Conservation (phyloP, 2,113 vertebrate species). For the Crotalus horridus region DNA sequence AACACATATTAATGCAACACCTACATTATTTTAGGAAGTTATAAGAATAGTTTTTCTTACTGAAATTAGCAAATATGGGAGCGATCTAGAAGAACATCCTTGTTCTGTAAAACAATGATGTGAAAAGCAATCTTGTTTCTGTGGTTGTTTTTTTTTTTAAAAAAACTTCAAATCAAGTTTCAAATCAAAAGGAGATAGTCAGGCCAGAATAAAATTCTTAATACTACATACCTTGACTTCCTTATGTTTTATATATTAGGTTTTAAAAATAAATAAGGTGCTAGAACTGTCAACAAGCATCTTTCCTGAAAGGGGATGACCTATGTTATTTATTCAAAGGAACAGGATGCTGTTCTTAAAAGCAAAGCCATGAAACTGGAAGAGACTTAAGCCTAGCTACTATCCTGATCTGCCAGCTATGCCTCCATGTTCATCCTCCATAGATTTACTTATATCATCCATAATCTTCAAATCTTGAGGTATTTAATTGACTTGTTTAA, state of each 20-base stretch:
- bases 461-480: background rate
- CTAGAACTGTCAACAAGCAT: conserved; percentile 41
- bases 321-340: conserved; percentile 23
- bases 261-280: conserved; percentile 51
- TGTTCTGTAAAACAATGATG: background rate
- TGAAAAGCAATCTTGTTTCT: background rate
- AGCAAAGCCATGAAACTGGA: background rate
- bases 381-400: background rate
- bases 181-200: background rate
- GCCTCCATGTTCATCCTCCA: background rate
- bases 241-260: background rate
- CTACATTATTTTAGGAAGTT: background rate
- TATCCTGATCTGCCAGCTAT: background rate
- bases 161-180: background rate
- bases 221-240: conserved; percentile 20
- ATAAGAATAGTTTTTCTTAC: background rate
- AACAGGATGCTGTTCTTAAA: background rate
- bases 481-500: background rate
- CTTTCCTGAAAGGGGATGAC: conserved; percentile 25
- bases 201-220: conserved; percentile 13
- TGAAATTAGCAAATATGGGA: background rate
- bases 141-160: background rate
- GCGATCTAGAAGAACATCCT: background rate
- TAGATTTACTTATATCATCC: background rate
- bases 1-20: background rate